Base-by-base conservation (phyloP, 2,113 vertebrate genomes). In the Uropsilus gracilis region DNA sequence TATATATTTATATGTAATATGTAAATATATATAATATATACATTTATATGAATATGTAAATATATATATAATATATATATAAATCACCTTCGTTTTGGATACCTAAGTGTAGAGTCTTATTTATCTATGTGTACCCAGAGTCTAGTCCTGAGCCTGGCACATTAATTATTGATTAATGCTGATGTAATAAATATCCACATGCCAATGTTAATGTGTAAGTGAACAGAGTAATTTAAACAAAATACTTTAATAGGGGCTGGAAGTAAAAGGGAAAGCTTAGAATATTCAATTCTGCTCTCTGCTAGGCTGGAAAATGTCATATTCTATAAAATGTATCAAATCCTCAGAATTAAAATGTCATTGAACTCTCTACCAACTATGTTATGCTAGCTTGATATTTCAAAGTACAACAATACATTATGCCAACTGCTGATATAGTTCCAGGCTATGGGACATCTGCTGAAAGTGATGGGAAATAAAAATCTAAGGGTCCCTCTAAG, bases 311-410 rank as follows among this genome's bases (percentile, higher is more conserved):
- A 95, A 93, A 96, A 94, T 94, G 59, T 78, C 68, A 96, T 77
- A 85, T 76, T 93, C 86, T 78, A 94, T 91, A 91, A 92, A 81
- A 92, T 68, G 17, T 68, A 96, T 77, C 82, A 92, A 89, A 59
- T 81, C 48, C 59, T 91, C 37, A 64, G 39, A 95, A 72, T 89
- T 91, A 97, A 92, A 96, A 92, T 95, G 78, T 93, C 86, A 93
- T 20, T 53, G 77, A 95, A 89, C n/a, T 76, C 59, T 76, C 80
- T 84, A 84, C 71, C 55, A 94, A 68, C 53, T 66, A 94, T 46
- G 89, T 72, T 91, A 91, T 46, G 55, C 42, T 68, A 68, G 83
- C 39, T 93, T 89, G 73, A 71, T 96, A 95, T 85, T 44, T 96
- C 75, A 96, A 92, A 88, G 80, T 55, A 94, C 86, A 50, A 69